Evolutionary conservation across 2,888 invertebrate species (phyloP).

Genomic region (Scelioninae gen. 1): DNA sequence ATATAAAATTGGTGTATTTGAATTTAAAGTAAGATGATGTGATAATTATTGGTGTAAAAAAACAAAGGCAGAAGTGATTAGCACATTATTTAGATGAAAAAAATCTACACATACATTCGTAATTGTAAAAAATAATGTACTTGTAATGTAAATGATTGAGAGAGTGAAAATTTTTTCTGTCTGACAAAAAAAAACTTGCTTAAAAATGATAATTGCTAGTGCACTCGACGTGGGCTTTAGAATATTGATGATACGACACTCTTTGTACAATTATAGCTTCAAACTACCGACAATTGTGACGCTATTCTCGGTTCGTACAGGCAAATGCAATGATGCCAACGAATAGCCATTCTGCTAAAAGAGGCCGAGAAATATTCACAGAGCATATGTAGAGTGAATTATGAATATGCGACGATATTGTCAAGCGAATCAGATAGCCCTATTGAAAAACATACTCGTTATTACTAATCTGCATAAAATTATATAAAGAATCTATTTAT

Average conservation of each 20-base stretch:
- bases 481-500: not conserved
- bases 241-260: conserved; percentile 64
- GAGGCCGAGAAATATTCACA: conserved; percentile 41
- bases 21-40: conserved; percentile 2
- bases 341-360: conserved; percentile 33
- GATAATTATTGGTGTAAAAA: conserved; percentile 35
- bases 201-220: conserved; percentile 44
- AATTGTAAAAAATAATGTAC: conserved; percentile 31
- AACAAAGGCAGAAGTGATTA: conserved; percentile 21
- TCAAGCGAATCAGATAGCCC: conserved; percentile 27
- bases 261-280: conserved; percentile 62
- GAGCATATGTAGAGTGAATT: conserved; percentile 40
- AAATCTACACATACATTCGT: conserved; percentile 21
- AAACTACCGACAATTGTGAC: conserved; percentile 56
- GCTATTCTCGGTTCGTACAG: conserved; percentile 46
- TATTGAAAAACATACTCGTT: conserved; percentile 35
- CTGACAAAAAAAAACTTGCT: conserved; percentile 26
- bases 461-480: conserved; percentile 32
- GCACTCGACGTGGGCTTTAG: conserved; percentile 39
- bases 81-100: conserved; percentile 25
- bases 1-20: conserved; percentile 26
- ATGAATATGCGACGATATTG: conserved; percentile 53
- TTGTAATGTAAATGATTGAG: conserved; percentile 28
- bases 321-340: conserved; percentile 46
- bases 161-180: not conserved